These are phyloP conservation scores for Drosophila nr. perissopoda DNA, from an alignment of 2,888 invertebrate genomes.

Conservation along the genomic window DNA sequence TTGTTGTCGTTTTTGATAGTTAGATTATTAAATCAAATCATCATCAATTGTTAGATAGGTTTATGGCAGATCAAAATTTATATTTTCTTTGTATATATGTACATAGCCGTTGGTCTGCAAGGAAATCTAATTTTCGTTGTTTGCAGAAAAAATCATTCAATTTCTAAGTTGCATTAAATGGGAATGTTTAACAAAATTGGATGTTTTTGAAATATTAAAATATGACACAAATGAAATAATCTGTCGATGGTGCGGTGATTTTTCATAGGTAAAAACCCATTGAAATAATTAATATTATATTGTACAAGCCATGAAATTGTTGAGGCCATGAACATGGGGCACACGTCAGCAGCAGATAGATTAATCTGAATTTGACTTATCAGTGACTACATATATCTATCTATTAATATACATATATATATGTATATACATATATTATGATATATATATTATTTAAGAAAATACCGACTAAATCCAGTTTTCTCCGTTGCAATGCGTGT, in stretches of 20 bases:
- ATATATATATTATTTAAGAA: background rate
- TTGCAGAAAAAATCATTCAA: background rate
- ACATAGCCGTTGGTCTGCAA: too few species aligned
- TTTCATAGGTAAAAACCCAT: slow-evolving; percentile 5
- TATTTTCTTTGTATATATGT: background rate
- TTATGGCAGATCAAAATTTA: background rate
- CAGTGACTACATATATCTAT: slow-evolving; percentile 1
- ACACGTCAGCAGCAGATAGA: slow-evolving; percentile 27
- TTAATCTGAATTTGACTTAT: slow-evolving; percentile 17
- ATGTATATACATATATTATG: too few species aligned
- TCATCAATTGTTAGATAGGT: background rate
- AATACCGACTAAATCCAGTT: background rate
- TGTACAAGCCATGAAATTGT: background rate
- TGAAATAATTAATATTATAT: background rate
- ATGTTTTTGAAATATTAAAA: background rate
- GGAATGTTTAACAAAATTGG: slow-evolving; percentile 2
- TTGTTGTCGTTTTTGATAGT: background rate
- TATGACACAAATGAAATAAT: slow-evolving; percentile 26
- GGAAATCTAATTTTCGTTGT: background rate
- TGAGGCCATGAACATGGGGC: background rate
- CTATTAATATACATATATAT: background rate
- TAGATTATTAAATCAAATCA: background rate
- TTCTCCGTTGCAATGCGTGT: background rate
- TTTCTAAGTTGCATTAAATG: background rate
- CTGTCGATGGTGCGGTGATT: slow-evolving; percentile 9